These are phyloP conservation scores for Arrhamphus sclerolepis DNA, from an alignment of 2,797 vertebrate species.

Conservation along the genomic window DNA sequence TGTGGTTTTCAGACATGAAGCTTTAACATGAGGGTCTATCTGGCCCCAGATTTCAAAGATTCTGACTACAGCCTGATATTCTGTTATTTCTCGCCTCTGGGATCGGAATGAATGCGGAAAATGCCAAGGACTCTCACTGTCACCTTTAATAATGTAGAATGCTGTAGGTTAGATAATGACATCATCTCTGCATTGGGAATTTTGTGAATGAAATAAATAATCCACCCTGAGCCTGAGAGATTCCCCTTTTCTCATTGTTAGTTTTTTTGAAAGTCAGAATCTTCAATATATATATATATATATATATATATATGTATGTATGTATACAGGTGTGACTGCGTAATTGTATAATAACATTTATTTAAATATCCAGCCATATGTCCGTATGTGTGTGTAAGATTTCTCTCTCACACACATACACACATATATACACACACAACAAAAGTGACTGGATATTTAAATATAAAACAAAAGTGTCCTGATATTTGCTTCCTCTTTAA, in stretches of 20 bases:
- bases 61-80: slow-evolving; percentile 47
- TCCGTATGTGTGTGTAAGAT: too few species aligned
- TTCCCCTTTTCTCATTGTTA: slow-evolving; percentile 12
- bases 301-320: too few species aligned
- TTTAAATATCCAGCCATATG: too few species aligned
- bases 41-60: slow-evolving; percentile 52
- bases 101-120: slow-evolving; percentile 39
- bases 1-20: not conserved
- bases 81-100: slow-evolving; percentile 27
- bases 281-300: too few species aligned
- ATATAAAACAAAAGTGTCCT: slow-evolving; percentile 27
- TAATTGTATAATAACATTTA: too few species aligned
- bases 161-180: slow-evolving; percentile 73
- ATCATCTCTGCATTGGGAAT: slow-evolving; percentile 64
- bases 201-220: slow-evolving; percentile 44
- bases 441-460: slow-evolving; percentile 14
- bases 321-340: too few species aligned
- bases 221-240: not conserved
- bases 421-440: too few species aligned
- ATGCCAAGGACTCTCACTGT: slow-evolving; percentile 51
- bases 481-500: slow-evolving; percentile 36
- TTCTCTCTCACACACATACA: too few species aligned
- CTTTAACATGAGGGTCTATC: not conserved
- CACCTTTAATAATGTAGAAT: slow-evolving; percentile 62
- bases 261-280: not conserved